phyloP scores from a whole-genome alignment of 23 tunicate species.

The Halocynthia aurantium region DNA sequence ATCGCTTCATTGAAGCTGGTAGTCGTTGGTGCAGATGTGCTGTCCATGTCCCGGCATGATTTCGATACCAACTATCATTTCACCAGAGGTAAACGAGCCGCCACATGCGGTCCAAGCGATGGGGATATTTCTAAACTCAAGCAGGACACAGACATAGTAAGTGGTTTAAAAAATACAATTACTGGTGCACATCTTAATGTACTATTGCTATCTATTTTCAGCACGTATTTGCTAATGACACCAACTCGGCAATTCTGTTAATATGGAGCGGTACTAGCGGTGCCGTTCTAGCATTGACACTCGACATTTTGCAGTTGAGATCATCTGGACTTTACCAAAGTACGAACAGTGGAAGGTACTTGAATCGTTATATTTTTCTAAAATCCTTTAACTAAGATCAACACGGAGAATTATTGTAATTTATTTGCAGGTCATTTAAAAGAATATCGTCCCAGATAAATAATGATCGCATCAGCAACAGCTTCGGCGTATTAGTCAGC shows the following conservation, averaged over 20 bases:
- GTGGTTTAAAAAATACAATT: too few relatives aligned
- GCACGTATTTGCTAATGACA: conserved; percentile 71
- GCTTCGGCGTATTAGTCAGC: conserved; percentile 46
- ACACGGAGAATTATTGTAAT: background rate
- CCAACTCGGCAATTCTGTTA: conserved; percentile 74
- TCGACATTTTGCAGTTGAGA: background rate
- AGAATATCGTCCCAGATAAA: conserved; percentile 47
- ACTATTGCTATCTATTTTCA: conserved; percentile 18
- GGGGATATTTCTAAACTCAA: too few relatives aligned
- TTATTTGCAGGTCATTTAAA: conserved; percentile 36
- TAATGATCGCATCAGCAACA: conserved; percentile 38
- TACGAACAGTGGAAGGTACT: conserved; percentile 73
- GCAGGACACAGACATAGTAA: too few relatives aligned
- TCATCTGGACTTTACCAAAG: conserved; percentile 69
- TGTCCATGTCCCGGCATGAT: too few relatives aligned
- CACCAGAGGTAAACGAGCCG: too few relatives aligned
- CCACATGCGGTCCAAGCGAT: too few relatives aligned
- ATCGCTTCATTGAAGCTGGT: too few relatives aligned
- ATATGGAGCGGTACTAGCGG: conserved; percentile 86
- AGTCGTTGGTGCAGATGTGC: too few relatives aligned
- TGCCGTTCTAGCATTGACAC: conserved; percentile 62
- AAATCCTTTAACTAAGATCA: background rate
- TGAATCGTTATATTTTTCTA: background rate
- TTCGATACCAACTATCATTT: too few relatives aligned
- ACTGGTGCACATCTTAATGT: too few relatives aligned